Evolutionary conservation across 2,797 vertebrate species (phyloP).

Genomic region (Semotilus atromaculatus): DNA sequence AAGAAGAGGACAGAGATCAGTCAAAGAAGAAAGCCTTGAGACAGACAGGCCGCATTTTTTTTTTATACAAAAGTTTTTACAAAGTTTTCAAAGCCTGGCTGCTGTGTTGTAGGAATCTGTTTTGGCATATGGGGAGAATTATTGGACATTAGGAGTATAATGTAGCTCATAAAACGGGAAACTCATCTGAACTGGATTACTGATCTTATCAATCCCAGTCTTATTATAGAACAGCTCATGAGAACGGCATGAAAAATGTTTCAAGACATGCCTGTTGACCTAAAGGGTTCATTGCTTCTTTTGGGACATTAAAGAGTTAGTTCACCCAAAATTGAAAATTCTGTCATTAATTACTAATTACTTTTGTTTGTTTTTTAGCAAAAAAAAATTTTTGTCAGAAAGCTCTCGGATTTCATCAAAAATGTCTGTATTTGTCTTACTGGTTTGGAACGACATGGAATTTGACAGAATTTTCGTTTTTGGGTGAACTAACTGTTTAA

Average conservation of each 20-base stretch:
- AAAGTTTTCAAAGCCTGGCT: constrained; percentile 34
- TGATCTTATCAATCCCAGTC: constrained; percentile 59
- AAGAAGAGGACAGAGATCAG: constrained; percentile 28
- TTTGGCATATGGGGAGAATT: constrained; percentile 63
- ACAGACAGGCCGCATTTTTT: constrained; percentile 3
- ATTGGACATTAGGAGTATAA: constrained; percentile 57
- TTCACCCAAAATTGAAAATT: too few species aligned
- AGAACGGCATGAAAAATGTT: constrained; percentile 47
- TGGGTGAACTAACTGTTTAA: neutral
- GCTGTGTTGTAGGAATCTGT: constrained; percentile 39
- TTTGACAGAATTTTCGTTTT: too few species aligned
- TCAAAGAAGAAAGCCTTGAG: constrained; percentile 33
- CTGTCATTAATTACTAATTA: too few species aligned
- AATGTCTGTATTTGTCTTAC: too few species aligned
- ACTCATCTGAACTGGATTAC: constrained; percentile 52
- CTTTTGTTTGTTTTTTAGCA: too few species aligned
- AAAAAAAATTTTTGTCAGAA: too few species aligned
- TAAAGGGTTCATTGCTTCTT: constrained; percentile 5
- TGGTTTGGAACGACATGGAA: too few species aligned
- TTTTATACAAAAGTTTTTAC: neutral
- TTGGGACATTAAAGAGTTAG: neutral
- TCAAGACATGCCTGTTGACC: constrained; percentile 44
- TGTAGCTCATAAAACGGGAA: constrained; percentile 61
- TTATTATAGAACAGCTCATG: constrained; percentile 62
- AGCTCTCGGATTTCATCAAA: too few species aligned